These are phyloP conservation scores for Pseudomyrmex concolor DNA, from an alignment of 1,140 invertebrate species.

Conservation along the genomic window DNA sequence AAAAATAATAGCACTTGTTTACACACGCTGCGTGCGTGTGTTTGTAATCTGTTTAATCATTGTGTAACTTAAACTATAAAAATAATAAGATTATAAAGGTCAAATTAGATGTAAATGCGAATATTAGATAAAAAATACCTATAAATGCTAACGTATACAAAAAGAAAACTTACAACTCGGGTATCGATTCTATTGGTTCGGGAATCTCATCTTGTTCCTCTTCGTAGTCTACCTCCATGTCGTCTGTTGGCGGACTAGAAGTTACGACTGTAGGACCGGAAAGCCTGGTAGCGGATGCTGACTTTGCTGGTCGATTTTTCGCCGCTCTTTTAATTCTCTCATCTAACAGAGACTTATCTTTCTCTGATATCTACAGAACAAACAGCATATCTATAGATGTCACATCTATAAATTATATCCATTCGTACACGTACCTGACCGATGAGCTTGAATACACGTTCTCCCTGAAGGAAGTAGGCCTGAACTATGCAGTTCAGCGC, in stretches of 20 bases:
- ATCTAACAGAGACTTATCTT: constrained; percentile 96
- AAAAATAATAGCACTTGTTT: not conserved
- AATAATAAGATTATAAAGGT: not conserved
- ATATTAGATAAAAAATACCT: not conserved
- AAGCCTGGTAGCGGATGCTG: constrained; percentile 77
- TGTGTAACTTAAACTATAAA: too few species aligned
- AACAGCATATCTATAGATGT: constrained; percentile 8
- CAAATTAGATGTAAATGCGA: constrained; percentile 21
- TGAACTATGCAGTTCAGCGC: constrained; percentile 97
- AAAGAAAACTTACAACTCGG: constrained; percentile 74
- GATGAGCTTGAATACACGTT: constrained; percentile 95
- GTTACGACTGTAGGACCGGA: constrained; percentile 77
- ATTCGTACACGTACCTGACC: constrained; percentile 88
- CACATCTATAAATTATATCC: not conserved
- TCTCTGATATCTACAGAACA: constrained; percentile 92
- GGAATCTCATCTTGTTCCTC: constrained; percentile 79
- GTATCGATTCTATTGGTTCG: constrained; percentile 72
- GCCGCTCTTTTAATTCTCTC: constrained; percentile 96
- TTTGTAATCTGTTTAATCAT: too few species aligned
- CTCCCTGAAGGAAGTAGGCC: constrained; percentile 95
- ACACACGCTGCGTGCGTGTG: not conserved
- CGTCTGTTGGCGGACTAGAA: constrained; percentile 71
- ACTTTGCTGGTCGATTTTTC: constrained; percentile 88
- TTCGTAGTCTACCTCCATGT: constrained; percentile 80
- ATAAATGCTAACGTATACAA: not conserved